Evolutionary conservation across 1,140 invertebrate genomes (phyloP), one percentile per base, ranked within the genome.

Genomic region (Drosophila parabipectinata): DNA sequence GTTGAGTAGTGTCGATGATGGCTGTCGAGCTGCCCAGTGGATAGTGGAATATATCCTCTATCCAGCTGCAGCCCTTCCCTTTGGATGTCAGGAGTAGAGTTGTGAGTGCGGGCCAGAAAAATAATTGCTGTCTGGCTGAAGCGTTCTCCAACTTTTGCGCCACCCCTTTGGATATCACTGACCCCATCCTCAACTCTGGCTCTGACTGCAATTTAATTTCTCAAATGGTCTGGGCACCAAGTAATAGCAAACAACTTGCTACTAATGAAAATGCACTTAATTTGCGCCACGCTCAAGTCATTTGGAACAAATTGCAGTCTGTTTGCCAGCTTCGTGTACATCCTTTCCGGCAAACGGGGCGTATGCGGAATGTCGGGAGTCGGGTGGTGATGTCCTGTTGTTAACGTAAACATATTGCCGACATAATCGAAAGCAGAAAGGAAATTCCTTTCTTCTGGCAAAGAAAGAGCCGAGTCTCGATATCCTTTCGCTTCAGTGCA

Each of bases 261-360:
- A 76, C 73, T 76, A 76, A 76, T 76, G 73, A 76, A 76, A 76
- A 76, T 76, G 73, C 72, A 76, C 73, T 76, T 76, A 76, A 76
- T 76, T 76, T 76, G 62, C 55, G 50, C 60, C 67, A 69, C 72
- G 51, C 72, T 75, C 72, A 50, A 76, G 72, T 75, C 72, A 67
- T 50, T 59, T 54, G 72, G 62, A 76, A 76, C 72, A 76, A 76
- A 76, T 76, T 76, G 72, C 54, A 58, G 72, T 72, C 64, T 71
- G 63, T 37, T 18, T 59, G 28, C 21, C 18, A 5, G 61, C 37
- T 45, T 15, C 34, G 53, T 7, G 39, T 8, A 8, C n/a, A 47
- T 44, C 41, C 39, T 44, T 44, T 14, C 41, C 2, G 41, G n/a
- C 15, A 15, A 18, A 18, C 9, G 14, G 41, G 14, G 41, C 41